Conservation (phyloP, 2,888 invertebrate genomes). For the Spilarctia lutea region DNA sequence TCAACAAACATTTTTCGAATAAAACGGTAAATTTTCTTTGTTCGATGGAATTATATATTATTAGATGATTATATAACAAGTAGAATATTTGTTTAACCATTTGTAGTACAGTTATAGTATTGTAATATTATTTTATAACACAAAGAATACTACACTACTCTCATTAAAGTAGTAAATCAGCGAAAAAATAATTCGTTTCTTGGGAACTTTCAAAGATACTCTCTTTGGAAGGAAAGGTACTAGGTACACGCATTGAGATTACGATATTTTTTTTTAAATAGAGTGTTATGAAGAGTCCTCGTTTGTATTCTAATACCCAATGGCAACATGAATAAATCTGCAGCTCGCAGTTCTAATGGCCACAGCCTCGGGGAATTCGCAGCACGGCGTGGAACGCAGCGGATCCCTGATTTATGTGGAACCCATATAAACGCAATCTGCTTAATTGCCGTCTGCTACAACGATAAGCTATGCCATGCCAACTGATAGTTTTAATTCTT, state of each 20-base stretch:
- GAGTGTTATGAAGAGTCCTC: too few relatives aligned
- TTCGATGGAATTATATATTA: neutral
- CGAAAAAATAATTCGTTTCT: too few relatives aligned
- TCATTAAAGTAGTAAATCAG: too few relatives aligned
- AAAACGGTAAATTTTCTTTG: neutral
- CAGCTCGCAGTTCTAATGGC: conserved; percentile 54
- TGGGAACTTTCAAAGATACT: too few relatives aligned
- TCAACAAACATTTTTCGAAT: neutral
- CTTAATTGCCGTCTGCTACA: conserved; percentile 77
- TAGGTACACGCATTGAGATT: too few relatives aligned
- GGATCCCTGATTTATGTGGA: conserved; percentile 83
- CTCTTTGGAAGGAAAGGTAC: too few relatives aligned
- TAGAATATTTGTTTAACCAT: neutral
- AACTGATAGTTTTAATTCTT: conserved; percentile 52
- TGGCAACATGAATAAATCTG: conserved; percentile 9
- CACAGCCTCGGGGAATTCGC: conserved; percentile 65
- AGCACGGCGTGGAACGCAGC: conserved; percentile 66
- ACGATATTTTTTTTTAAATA: too few relatives aligned
- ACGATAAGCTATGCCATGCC: conserved; percentile 64
- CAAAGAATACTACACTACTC: too few relatives aligned
- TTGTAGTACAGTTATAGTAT: neutral
- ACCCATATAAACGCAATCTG: conserved; percentile 85
- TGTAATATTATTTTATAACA: too few relatives aligned
- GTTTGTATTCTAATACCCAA: too few relatives aligned
- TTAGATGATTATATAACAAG: neutral